These are phyloP conservation scores for Psephotus haematonotus DNA, from an alignment of 2,113 vertebrate species.

Conservation along the genomic window DNA sequence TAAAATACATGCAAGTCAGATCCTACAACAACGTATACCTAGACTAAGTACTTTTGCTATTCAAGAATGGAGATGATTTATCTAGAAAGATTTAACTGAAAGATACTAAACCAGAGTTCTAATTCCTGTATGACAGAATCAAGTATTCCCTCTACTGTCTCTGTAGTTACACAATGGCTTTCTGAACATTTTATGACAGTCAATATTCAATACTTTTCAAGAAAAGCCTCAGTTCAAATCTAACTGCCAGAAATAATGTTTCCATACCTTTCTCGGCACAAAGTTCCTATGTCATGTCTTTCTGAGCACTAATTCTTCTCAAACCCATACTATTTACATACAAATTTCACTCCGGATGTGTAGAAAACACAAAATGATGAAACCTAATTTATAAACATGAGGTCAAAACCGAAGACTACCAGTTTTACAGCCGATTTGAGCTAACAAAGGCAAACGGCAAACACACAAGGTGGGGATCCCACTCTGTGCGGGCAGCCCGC, in stretches of 20 bases:
- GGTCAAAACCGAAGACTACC: too few relatives aligned
- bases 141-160: fast-evolving
- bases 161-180: not conserved
- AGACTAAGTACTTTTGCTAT: not conserved
- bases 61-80: not conserved
- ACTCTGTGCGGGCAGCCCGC: fast-evolving
- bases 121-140: not conserved
- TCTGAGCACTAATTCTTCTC: fast-evolving
- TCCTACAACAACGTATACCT: not conserved
- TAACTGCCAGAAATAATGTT: not conserved
- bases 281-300: fast-evolving
- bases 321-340: too few relatives aligned
- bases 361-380: fast-evolving
- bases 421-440: not conserved
- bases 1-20: fast-evolving
- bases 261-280: not conserved
- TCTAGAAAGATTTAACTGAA: not conserved
- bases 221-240: not conserved
- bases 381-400: fast-evolving
- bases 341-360: fast-evolving
- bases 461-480: fast-evolving
- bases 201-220: not conserved
- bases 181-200: not conserved
- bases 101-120: not conserved
- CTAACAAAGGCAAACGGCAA: fast-evolving